A percentile compares a stretch with the other conserved stretches of the same genome.
Evolutionary conservation across 37 sponge, comb jelly and placozoan species (phyloP).

Genomic region (Corticium candelabrum): DNA sequence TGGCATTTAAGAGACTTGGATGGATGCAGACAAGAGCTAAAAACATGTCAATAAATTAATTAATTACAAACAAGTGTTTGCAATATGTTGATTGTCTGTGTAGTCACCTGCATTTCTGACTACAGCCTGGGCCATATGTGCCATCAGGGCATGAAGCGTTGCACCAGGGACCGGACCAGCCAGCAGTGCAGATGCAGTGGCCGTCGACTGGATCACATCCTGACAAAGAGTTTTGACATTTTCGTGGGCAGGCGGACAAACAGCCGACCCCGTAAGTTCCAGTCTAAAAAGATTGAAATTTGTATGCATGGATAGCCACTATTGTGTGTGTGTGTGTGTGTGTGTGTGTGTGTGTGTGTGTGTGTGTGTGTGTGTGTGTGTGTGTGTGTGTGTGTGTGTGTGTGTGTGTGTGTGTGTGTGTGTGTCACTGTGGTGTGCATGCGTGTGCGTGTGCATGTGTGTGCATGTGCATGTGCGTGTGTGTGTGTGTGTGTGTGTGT

Average conservation of each 20-base stretch:
- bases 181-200: not conserved
- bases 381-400: not conserved
- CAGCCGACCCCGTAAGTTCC: slow-evolving; percentile 6
- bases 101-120: not conserved
- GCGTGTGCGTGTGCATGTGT: slow-evolving; percentile 10
- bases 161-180: not conserved
- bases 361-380: slow-evolving; percentile 1
- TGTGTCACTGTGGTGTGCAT: slow-evolving; percentile 5
- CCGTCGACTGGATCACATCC: slow-evolving; percentile 1
- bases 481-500: no score
- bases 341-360: slow-evolving; percentile 7
- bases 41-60: no score
- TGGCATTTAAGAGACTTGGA: not conserved
- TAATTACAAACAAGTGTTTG: not conserved
- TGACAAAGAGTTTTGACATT: not conserved
- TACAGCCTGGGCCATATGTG: not conserved
- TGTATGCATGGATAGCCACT: no score
- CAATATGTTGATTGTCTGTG: not conserved
- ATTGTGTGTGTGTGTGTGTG: no score
- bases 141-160: not conserved
- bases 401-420: slow-evolving; percentile 12
- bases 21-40: not conserved
- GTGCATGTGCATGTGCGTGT: no score
- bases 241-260: not conserved
- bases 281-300: no score